Evolutionary conservation across 2,113 vertebrate genomes (phyloP), one percentile per base, ranked within the genome.

Genomic region (Oncorhynchus nerka): DNA sequence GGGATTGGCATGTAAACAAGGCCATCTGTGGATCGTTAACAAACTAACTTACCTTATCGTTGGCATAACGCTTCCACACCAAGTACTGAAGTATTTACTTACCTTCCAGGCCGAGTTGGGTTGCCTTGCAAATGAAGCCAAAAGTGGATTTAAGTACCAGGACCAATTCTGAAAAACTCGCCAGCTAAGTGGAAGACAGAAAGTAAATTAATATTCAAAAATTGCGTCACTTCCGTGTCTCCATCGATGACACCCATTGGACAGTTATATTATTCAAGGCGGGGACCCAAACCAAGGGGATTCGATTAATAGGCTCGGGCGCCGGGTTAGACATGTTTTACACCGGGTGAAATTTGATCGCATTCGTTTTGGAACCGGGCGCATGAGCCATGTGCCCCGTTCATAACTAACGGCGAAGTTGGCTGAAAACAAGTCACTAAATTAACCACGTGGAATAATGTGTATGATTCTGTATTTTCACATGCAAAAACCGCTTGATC

Each of bases 1-100:
- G 75, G 94, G 93, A 92, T 85, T 77, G 78, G 80, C 82, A 93
- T 93, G 93, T 94, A 94, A 94, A 94, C 94, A 94, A 94, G 94
- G 94, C 93, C 94, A 67, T 73, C 64, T 59, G 75, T 48, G 55
- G 72, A 79, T 69, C 24, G 66, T 7, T 26, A 55, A 59, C 45
- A 77, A 79, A 82, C 73, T 48, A 7, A 59, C 26, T 66, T 12
- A 76, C 73, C 64, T 68, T 70, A 64, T 71, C 48, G 45, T 11
- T 75, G 3, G 32, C 28, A 55, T 7, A 1, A 39, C 39, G 0
- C 39, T 34, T 48, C 2, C 20, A 28, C 0, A 49, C n/a, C 9
- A 34, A 62, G 70, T 13, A 26, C 32, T 66, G 32, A 12, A 34
- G 22, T 70, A 1, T 28, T 22, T 64, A 69, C 87, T 93, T 89